These are phyloP conservation scores for Halcyon chelicuti DNA, from an alignment of 2,797 vertebrate genomes.

Conservation along the genomic window DNA sequence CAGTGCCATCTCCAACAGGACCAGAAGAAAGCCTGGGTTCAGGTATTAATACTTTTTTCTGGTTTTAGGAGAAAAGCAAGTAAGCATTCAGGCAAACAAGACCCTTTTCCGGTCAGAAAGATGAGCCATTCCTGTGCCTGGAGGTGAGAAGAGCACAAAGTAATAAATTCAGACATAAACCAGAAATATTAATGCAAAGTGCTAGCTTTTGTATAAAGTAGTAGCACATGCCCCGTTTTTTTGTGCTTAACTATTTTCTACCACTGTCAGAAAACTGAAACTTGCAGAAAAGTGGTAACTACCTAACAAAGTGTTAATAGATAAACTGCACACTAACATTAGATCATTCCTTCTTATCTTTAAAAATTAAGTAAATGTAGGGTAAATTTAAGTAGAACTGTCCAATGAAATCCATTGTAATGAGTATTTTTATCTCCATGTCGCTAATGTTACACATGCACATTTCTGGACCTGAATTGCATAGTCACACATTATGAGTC, in stretches of 20 bases:
- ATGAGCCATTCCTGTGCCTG: not conserved
- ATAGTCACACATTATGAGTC: not conserved
- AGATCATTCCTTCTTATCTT: not conserved
- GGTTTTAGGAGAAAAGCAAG: not conserved
- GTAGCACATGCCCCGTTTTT: not conserved
- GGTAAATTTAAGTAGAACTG: not conserved
- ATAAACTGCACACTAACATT: not conserved
- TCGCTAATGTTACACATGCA: not conserved
- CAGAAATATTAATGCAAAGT: not conserved
- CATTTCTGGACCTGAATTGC: not conserved
- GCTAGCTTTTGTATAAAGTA: not conserved
- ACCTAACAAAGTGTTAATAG: conserved; percentile 11
- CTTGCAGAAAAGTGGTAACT: not conserved
- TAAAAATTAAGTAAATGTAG: not conserved
- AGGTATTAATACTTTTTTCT: not conserved
- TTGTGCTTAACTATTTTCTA: not conserved
- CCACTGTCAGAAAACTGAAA: not conserved
- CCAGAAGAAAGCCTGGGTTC: not conserved
- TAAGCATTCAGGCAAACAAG: not conserved
- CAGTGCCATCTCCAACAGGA: rapidly evolving
- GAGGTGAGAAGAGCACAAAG: not conserved
- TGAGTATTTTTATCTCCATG: not conserved
- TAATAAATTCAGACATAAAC: not conserved
- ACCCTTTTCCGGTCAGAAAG: not conserved
- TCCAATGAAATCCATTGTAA: not conserved